Conservation (phyloP, 2,888 invertebrate species). For the Dioctria linearis region DNA sequence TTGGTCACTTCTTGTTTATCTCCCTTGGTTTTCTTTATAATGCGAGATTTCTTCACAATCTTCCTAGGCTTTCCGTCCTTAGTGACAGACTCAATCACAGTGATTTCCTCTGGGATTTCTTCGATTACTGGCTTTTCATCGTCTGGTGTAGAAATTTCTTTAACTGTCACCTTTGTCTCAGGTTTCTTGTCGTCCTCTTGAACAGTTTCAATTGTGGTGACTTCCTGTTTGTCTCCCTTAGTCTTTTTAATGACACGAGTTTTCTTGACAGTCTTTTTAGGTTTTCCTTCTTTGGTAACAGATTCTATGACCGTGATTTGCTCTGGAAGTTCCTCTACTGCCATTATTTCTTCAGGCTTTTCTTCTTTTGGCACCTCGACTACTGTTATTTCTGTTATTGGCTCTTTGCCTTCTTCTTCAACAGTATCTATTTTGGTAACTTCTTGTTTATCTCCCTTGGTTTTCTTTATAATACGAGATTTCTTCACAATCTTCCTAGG, state of each 20-base stretch:
- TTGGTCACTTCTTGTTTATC: constrained; percentile 63
- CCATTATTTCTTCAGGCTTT: constrained; percentile 27
- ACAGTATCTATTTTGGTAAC: constrained; percentile 63
- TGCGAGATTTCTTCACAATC: constrained; percentile 63
- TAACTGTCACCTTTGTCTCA: constrained; percentile 62
- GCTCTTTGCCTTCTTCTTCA: constrained; percentile 66
- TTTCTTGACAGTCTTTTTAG: constrained; percentile 63
- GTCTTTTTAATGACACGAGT: constrained; percentile 65
- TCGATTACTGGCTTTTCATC: constrained; percentile 61
- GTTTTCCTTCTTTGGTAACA: constrained; percentile 62
- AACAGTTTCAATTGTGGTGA: constrained; percentile 68
- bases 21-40: constrained; percentile 63
- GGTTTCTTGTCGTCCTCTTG: constrained; percentile 65
- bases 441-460: constrained; percentile 61
- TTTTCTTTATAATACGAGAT: constrained; percentile 57
- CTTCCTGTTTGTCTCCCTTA: constrained; percentile 61
- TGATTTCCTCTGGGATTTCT: constrained; percentile 63
- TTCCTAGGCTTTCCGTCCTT: constrained; percentile 61
- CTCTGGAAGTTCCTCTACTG: constrained; percentile 60
- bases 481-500: constrained; percentile 60
- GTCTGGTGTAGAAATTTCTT: constrained; percentile 60
- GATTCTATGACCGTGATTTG: constrained; percentile 60
- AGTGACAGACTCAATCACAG: constrained; percentile 63
- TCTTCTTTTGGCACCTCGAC: constrained; percentile 57
- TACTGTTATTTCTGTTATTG: constrained; percentile 62